These are phyloP conservation scores for Girardia tigrina DNA, from an alignment of 2,888 invertebrate genomes.

Conservation along the genomic window DNA sequence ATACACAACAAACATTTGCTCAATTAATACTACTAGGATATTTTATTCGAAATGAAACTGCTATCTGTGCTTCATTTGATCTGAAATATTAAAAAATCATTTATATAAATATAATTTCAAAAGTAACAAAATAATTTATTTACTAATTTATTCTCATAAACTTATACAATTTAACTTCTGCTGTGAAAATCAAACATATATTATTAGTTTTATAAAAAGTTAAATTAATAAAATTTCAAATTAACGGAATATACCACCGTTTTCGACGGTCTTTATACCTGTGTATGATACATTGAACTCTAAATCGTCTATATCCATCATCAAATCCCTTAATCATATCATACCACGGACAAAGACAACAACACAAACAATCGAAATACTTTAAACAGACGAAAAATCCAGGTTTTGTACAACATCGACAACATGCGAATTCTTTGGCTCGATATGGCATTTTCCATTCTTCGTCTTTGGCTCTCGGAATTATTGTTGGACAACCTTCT, in stretches of 20 bases:
- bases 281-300: neutral
- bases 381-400: neutral
- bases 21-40: too few species aligned
- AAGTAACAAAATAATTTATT: too few species aligned
- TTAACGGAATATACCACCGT: neutral
- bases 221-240: neutral
- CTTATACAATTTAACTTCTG: too few species aligned
- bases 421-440: neutral
- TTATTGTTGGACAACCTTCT: neutral
- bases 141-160: too few species aligned
- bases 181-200: too few species aligned
- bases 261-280: neutral
- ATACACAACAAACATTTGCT: too few species aligned
- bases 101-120: too few species aligned
- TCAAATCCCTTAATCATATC: neutral
- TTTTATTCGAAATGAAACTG: too few species aligned
- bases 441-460: neutral
- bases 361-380: neutral
- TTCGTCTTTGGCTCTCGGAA: neutral
- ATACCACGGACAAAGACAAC: neutral
- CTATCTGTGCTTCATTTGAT: too few species aligned
- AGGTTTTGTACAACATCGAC: neutral
- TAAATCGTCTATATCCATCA: slow-evolving; percentile 14
- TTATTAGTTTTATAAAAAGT: too few species aligned
- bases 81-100: too few species aligned